Evolutionary conservation across 2,113 vertebrate species (phyloP).

Genomic region (Coptodon bakossiorum): DNA sequence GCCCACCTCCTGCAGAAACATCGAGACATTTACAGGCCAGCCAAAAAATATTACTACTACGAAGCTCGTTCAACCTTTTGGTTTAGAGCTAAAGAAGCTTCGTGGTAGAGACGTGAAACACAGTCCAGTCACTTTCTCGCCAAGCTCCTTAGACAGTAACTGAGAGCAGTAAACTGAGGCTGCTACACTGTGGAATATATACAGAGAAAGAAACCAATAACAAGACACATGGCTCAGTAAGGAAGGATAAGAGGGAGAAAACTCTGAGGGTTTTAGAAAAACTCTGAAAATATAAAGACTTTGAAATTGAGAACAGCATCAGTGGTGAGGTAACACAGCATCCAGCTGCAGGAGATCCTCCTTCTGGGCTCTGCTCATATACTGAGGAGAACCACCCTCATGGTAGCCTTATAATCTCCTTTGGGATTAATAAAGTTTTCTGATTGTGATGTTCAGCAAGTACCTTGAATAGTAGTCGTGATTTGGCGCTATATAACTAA

Average conservation of each 20-base stretch:
- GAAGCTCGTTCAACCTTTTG: neutral
- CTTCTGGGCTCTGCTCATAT: neutral
- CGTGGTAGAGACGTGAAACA: neutral
- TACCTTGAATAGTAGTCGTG: neutral
- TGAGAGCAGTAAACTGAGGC: neutral
- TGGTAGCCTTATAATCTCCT: neutral
- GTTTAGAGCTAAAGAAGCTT: neutral
- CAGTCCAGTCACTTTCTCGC: fast-evolving
- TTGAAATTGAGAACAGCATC: neutral
- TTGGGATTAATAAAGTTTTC: neutral
- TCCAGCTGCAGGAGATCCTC: neutral
- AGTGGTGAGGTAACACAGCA: neutral
- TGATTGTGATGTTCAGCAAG: neutral
- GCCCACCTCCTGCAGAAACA: neutral
- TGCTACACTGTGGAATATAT: neutral
- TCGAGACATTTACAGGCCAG: too few relatives aligned
- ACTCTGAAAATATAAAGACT: neutral
- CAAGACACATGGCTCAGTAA: neutral
- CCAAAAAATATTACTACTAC: fast-evolving
- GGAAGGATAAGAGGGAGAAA: neutral
- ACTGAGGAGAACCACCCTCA: neutral
- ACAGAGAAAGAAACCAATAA: neutral
- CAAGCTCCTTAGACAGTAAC: neutral
- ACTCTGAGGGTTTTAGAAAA: neutral
- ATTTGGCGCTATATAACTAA: neutral